Percentiles rank a stretch among this genome's conserved stretches.
These are phyloP conservation scores for Ptychochromis oligacanthus DNA, from an alignment of 2,113 vertebrate species.

Conservation along the genomic window DNA sequence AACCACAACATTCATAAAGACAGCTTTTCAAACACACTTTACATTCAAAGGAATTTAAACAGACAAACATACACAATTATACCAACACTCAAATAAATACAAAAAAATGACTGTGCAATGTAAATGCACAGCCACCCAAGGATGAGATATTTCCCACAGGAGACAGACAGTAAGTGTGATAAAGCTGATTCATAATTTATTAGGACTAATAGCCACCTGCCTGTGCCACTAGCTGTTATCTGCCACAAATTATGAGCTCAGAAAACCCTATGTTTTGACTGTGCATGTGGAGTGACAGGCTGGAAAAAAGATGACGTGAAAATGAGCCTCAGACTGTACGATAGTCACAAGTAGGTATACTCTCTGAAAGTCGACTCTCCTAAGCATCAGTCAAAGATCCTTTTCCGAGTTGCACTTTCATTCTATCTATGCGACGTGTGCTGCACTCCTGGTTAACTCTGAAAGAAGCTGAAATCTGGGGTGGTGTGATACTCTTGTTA, in stretches of 20 bases:
- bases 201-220: constrained; percentile 74
- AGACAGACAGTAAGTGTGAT: constrained; percentile 58
- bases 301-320: constrained; percentile 24
- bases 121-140: constrained; percentile 29
- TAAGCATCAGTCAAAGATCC: neutral
- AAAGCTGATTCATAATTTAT: constrained; percentile 75
- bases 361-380: neutral
- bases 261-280: constrained; percentile 60
- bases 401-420: neutral
- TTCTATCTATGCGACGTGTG: neutral
- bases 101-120: constrained; percentile 2
- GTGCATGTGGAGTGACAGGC: constrained; percentile 49
- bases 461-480: neutral
- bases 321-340: constrained; percentile 34
- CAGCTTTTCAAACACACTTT: constrained; percentile 4
- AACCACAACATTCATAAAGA: neutral
- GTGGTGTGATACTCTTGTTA: no score
- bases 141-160: constrained; percentile 59
- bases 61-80: neutral
- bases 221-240: constrained; percentile 62
- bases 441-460: neutral
- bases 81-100: constrained; percentile 10
- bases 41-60: neutral
- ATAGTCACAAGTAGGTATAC: neutral
- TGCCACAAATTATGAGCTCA: constrained; percentile 59